Conservation (phyloP, 2,888 invertebrate genomes). For the Temnothorax unifasciatus region DNA sequence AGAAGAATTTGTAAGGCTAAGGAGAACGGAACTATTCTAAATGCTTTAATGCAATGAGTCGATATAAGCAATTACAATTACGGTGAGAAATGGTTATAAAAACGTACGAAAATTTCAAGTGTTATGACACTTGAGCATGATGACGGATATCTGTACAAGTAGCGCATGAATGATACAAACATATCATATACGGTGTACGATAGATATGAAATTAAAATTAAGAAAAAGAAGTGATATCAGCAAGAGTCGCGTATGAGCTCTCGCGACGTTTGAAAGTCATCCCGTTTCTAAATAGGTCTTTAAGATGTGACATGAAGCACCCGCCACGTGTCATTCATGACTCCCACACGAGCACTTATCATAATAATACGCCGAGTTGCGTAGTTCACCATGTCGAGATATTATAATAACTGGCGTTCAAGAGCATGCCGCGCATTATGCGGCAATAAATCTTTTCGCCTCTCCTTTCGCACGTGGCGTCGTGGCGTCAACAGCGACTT, state of each 20-base stretch:
- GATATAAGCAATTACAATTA: neutral
- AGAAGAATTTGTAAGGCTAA: neutral
- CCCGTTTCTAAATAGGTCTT: slow-evolving; percentile 42
- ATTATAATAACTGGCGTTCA: slow-evolving; percentile 69
- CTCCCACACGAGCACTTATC: slow-evolving; percentile 67
- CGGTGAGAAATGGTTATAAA: neutral
- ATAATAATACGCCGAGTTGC: slow-evolving; percentile 59
- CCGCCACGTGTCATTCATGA: slow-evolving; percentile 56
- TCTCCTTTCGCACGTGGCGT: slow-evolving; percentile 42
- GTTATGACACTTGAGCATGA: neutral
- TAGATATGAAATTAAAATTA: slow-evolving; percentile 34
- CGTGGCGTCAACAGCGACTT: slow-evolving; percentile 6
- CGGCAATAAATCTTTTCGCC: slow-evolving; percentile 63
- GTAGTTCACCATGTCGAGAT: slow-evolving; percentile 64
- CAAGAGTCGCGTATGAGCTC: neutral
- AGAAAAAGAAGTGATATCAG: neutral
- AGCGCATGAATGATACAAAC: slow-evolving; percentile 11
- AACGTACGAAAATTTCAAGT: slow-evolving; percentile 8
- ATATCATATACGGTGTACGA: neutral
- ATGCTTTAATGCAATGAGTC: neutral
- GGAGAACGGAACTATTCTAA: neutral
- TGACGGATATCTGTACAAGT: neutral
- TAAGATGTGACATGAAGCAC: slow-evolving; percentile 24
- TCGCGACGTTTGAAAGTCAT: slow-evolving; percentile 46
- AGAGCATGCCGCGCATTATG: slow-evolving; percentile 63